Evolutionary conservation across 2,113 vertebrate species (phyloP), one percentile per base, ranked within the genome.

Genomic region (Zootoca vivipara): DNA sequence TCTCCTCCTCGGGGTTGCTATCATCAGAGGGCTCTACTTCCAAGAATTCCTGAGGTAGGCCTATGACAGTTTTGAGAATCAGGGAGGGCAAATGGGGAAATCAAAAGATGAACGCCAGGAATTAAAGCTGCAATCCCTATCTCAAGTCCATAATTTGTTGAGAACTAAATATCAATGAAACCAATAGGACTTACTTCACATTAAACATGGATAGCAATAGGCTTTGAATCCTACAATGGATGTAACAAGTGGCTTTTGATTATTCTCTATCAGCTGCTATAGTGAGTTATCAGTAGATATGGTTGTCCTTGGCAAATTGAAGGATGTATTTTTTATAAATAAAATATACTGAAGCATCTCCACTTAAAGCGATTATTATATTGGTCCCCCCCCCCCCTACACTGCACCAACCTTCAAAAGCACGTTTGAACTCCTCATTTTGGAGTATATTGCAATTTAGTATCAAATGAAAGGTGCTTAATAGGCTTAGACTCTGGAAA

Each of bases 401-500:
- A 6, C 1, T 38, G 8, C 1, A 2, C 56, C 56, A 75, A 65
- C 33, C 82, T 82, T 75, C 72, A 87, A 82, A 87, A 28, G 56
- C 4, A 30, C 38, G 2, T 82, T 83, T 75, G 30, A 91, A 6
- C 8, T 85, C 2, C 12, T 77, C 13, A 38, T 84, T 42, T 80
- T 62, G 77, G 79, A 65, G 64, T 83, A 79, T 70, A 93, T 88
- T 74, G 40, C 58, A 74, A 89, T 89, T 6, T 85, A 38, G 20
- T 75, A n/a, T 81, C 69, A 67, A 89, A 89, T 81, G 69, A 81
- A 86, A 85, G 2, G 4, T n/a, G 69, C 7, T 85, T 7, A 87
- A 0, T 85, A 65, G 46, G 5, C 9, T 82, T 42, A 67, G 70
- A 58, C 83, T 33, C 83, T 62, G 28, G 67, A 85, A 89, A 91